Percentiles rank a stretch among this genome's conserved stretches.
Evolutionary conservation across 2,797 vertebrate genomes (phyloP).

Genomic region (Rhabdophis nuchalis): DNA sequence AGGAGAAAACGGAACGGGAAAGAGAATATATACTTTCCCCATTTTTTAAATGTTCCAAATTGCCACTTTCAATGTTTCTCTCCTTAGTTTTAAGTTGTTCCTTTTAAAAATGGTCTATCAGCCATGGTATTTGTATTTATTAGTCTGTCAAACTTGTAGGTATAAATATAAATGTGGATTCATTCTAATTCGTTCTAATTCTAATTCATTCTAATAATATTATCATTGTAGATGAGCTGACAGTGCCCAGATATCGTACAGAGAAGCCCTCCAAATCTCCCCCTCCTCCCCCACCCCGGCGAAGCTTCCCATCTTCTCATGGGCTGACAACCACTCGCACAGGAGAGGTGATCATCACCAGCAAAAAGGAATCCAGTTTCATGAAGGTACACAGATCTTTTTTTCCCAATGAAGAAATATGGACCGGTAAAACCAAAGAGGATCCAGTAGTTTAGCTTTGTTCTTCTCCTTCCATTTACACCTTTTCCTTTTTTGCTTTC

Average conservation of each 20-base stretch:
- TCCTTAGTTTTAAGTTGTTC: neutral
- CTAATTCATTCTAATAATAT: neutral
- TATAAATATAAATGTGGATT: no score
- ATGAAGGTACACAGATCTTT: constrained; percentile 62
- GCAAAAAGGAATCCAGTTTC: constrained; percentile 80
- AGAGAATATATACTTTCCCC: neutral
- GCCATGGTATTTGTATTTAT: no score
- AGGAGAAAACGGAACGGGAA: neutral
- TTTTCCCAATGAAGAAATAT: neutral
- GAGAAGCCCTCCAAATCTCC: constrained; percentile 97
- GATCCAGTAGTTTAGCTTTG: fast-evolving
- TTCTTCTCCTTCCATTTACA: neutral
- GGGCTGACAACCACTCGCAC: constrained; percentile 89
- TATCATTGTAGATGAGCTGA: constrained; percentile 81
- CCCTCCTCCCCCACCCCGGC: constrained; percentile 89
- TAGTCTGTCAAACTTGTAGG: no score
- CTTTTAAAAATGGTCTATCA: neutral
- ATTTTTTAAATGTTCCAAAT: neutral
- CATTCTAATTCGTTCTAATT: neutral
- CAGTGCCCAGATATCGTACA: constrained; percentile 90
- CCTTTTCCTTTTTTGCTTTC: neutral
- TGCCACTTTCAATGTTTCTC: neutral
- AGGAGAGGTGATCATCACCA: constrained; percentile 87
- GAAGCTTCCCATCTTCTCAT: constrained; percentile 93
- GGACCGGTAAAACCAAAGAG: neutral